phyloP scores from a whole-genome alignment of 1,140 invertebrate genomes.

The Bombyx mandarina region DNA sequence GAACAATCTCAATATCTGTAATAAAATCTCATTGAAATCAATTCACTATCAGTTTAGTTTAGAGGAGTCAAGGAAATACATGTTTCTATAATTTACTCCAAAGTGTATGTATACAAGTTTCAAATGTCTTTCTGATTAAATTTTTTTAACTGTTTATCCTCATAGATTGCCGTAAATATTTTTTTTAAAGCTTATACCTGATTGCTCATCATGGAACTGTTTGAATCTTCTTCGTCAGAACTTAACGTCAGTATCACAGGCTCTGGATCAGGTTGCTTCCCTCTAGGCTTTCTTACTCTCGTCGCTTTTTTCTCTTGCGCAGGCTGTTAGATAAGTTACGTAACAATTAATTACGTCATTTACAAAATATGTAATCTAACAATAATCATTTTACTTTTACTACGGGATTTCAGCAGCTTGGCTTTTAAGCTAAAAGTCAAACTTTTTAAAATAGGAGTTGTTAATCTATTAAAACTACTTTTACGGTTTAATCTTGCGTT shows the following conservation, averaged over 20 bases:
- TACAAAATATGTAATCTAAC: too few relatives aligned
- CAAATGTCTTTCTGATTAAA: too few relatives aligned
- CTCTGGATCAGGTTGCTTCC: slow-evolving; percentile 71
- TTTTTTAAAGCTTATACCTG: slow-evolving; percentile 21
- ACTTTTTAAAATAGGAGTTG: too few relatives aligned
- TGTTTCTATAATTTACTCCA: too few relatives aligned
- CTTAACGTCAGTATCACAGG: slow-evolving; percentile 76
- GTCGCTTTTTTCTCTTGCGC: slow-evolving; percentile 42
- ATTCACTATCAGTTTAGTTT: background rate
- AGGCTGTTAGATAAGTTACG: slow-evolving; percentile 9
- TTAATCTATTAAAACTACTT: too few relatives aligned
- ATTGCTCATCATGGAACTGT: slow-evolving; percentile 54
- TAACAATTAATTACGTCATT: slow-evolving; percentile 33
- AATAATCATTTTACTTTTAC: too few relatives aligned
- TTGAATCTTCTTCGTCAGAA: slow-evolving; percentile 75
- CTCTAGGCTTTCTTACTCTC: slow-evolving; percentile 51
- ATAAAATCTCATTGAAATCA: too few relatives aligned
- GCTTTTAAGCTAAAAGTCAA: too few relatives aligned
- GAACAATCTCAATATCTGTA: too few relatives aligned
- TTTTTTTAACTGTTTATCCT: slow-evolving; percentile 1
- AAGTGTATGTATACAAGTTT: too few relatives aligned
- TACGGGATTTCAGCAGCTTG: too few relatives aligned
- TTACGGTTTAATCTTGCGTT: too few relatives aligned
- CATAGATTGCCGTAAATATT: background rate
- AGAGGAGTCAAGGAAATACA: background rate